These are phyloP conservation scores for Lycocorax pyrrhopterus DNA, from an alignment of 2,113 vertebrate species.

Conservation along the genomic window DNA sequence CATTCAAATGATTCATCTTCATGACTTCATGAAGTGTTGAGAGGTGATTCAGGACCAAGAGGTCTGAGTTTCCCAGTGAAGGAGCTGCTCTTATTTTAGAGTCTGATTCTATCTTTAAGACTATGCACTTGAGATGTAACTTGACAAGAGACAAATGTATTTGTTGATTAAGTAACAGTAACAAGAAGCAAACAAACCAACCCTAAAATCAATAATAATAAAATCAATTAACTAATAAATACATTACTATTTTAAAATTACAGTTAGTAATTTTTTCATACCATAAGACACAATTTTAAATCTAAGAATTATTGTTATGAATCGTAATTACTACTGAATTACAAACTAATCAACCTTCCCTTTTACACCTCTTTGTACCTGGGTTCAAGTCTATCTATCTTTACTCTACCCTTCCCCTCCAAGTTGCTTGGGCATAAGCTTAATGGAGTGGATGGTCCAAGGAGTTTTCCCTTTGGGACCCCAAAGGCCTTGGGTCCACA, in stretches of 20 bases:
- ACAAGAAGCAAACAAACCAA: not conserved
- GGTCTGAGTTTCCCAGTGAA: not conserved
- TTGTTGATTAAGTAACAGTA: not conserved
- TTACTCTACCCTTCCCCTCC: not conserved
- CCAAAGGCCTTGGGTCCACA: not conserved
- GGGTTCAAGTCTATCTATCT: not conserved
- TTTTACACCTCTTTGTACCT: not conserved
- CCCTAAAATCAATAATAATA: not conserved
- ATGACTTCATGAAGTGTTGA: not conserved
- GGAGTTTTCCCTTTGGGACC: not conserved
- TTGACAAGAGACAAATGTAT: not conserved
- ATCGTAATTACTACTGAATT: not conserved
- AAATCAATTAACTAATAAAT: not conserved
- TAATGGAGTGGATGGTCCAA: not conserved
- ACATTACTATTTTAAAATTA: not conserved
- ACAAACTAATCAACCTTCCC: not conserved
- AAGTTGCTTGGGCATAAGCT: not conserved
- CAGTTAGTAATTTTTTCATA: not conserved
- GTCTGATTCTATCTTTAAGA: not conserved
- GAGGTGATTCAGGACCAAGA: not conserved
- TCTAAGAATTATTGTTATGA: not conserved
- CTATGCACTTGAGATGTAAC: not conserved
- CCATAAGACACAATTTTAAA: not conserved
- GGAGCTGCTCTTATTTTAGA: not conserved
- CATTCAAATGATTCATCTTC: not conserved